A percentile compares a stretch with the other conserved stretches of the same genome.
phyloP scores from a whole-genome alignment of 1,140 invertebrate genomes.

The Forficula auricularia region DNA sequence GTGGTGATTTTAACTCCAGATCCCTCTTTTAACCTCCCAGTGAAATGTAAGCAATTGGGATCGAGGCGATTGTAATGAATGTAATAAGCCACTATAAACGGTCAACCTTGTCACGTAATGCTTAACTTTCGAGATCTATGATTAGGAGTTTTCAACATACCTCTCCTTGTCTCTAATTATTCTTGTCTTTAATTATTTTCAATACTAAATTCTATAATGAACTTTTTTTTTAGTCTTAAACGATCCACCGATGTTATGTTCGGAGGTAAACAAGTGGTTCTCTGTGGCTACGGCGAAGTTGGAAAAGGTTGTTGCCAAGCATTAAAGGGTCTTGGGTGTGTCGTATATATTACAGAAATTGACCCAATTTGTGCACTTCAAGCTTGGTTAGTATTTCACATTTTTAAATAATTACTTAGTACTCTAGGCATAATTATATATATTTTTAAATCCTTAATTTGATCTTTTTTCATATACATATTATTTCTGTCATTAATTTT shows the following conservation, averaged over 20 bases:
- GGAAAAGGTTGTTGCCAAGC: constrained; percentile 95
- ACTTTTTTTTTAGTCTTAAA: constrained; percentile 71
- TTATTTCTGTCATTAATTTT: constrained; percentile 4
- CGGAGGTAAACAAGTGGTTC: constrained; percentile 88
- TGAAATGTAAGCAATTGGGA: too few relatives aligned
- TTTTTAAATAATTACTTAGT: neutral
- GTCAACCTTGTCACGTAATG: too few relatives aligned
- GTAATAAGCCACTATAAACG: too few relatives aligned
- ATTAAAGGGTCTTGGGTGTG: constrained; percentile 82
- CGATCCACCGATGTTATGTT: constrained; percentile 96
- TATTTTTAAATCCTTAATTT: constrained; percentile 3
- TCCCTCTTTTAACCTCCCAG: too few relatives aligned
- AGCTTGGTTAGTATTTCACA: constrained; percentile 49
- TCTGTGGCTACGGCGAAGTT: constrained; percentile 96
- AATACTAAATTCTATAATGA: too few relatives aligned
- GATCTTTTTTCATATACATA: constrained; percentile 6
- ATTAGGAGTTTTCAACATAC: too few relatives aligned
- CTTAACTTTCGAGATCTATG: too few relatives aligned
- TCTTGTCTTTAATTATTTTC: too few relatives aligned
- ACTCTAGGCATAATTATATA: neutral
- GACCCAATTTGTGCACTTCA: constrained; percentile 96
- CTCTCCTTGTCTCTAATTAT: too few relatives aligned
- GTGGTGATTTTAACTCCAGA: too few relatives aligned
- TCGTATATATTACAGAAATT: constrained; percentile 91
- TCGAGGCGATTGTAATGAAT: too few relatives aligned